Percentiles rank a stretch among this genome's conserved stretches.
Evolutionary conservation across 2,113 vertebrate species (phyloP).

Genomic region (Chelonoidis abingdonii): DNA sequence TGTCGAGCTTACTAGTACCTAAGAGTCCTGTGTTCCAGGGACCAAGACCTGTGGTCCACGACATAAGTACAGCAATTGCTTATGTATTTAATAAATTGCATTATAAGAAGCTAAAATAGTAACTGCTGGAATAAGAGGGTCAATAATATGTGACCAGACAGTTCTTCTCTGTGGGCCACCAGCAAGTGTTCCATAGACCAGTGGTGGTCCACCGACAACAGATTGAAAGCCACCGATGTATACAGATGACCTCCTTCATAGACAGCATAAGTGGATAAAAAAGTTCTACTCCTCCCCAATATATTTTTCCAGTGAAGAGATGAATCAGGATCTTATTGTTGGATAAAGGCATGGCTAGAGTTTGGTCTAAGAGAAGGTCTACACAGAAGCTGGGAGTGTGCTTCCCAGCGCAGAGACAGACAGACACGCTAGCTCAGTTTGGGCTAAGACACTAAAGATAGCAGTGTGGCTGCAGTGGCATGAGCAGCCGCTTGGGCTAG

Average conservation of each 20-base stretch:
- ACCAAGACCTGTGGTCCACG: not conserved
- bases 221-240: not conserved
- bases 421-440: too few relatives aligned
- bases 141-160: not conserved
- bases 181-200: not conserved
- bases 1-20: too few relatives aligned
- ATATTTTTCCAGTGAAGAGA: not conserved
- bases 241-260: not conserved
- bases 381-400: not conserved
- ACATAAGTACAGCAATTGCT: constrained; percentile 55
- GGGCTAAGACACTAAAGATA: too few relatives aligned
- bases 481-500: too few relatives aligned
- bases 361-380: constrained; percentile 33
- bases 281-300: constrained; percentile 34
- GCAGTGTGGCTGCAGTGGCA: too few relatives aligned
- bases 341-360: constrained; percentile 6
- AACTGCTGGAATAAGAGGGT: not conserved
- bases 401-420: too few relatives aligned
- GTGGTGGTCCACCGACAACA: constrained; percentile 4
- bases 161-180: not conserved
- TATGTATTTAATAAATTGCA: constrained; percentile 23
- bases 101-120: too few relatives aligned
- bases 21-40: too few relatives aligned
- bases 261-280: not conserved
- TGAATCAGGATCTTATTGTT: not conserved